Percentiles rank a stretch among this genome's conserved stretches.
Evolutionary conservation across 1,140 invertebrate species (phyloP).

Genomic region (Leptinotarsa defecta): DNA sequence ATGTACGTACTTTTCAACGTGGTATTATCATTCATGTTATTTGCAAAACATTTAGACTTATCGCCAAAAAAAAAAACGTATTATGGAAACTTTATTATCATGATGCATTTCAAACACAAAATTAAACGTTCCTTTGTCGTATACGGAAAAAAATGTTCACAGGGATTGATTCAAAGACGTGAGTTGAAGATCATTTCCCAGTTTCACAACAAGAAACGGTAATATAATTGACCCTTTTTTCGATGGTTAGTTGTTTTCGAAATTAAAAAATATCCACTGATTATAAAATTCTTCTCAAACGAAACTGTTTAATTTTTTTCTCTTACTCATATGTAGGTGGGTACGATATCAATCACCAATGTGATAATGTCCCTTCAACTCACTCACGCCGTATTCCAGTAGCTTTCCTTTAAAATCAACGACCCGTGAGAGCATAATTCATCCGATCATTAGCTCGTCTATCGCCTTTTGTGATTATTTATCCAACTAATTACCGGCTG

Average conservation of each 20-base stretch:
- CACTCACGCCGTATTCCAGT: background rate
- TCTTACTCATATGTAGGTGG: background rate
- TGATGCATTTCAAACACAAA: too few species aligned
- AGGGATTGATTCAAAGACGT: background rate
- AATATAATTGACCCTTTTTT: background rate
- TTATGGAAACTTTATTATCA: too few species aligned
- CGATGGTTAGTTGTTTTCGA: background rate
- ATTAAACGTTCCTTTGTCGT: too few species aligned
- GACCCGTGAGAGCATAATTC: background rate
- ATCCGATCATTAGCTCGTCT: slow-evolving; percentile 8
- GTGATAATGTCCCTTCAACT: background rate
- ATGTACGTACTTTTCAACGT: too few species aligned
- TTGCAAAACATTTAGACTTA: too few species aligned
- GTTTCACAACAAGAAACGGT: background rate
- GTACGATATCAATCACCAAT: background rate
- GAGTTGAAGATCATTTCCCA: background rate
- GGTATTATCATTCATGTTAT: too few species aligned
- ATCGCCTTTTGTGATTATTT: slow-evolving; percentile 14
- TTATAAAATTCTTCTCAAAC: background rate
- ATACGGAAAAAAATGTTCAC: background rate
- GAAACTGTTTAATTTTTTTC: background rate
- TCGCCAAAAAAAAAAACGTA: too few species aligned
- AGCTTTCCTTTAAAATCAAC: background rate
- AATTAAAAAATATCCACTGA: background rate
- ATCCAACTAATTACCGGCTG: slow-evolving; percentile 10